These are phyloP conservation scores for Dicranocentrus wangi DNA, from an alignment of 2,888 invertebrate species.

Conservation along the genomic window DNA sequence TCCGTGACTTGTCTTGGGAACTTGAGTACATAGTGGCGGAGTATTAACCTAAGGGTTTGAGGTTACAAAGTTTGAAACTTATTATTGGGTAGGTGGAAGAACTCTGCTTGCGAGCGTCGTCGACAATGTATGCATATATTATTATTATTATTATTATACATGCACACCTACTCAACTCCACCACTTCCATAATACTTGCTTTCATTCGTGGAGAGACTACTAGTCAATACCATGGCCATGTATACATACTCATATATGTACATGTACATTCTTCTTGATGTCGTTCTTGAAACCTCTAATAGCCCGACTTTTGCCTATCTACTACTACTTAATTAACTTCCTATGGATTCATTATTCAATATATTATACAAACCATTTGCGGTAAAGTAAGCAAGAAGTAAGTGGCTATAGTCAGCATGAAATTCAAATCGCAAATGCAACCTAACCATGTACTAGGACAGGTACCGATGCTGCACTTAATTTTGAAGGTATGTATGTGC, in stretches of 20 bases:
- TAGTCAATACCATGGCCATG: too few species aligned
- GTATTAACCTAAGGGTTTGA: neutral
- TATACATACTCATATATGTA: too few species aligned
- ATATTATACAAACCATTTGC: too few species aligned
- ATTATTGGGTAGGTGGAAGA: neutral
- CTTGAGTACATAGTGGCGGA: neutral
- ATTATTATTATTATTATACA: neutral
- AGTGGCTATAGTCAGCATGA: too few species aligned
- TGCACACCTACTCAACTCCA: neutral
- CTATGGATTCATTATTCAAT: slow-evolving; percentile 57
- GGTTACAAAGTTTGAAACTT: neutral
- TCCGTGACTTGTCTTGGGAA: neutral
- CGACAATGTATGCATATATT: neutral
- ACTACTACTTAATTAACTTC: slow-evolving; percentile 50
- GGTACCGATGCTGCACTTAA: too few species aligned
- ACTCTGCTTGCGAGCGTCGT: neutral
- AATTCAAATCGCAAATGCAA: too few species aligned
- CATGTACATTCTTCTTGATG: neutral
- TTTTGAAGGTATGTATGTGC: too few species aligned
- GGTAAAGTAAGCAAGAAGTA: too few species aligned
- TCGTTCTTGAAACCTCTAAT: slow-evolving; percentile 38
- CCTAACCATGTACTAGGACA: too few species aligned
- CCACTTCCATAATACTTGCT: neutral
- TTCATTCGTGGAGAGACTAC: neutral
- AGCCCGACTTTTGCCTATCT: slow-evolving; percentile 56